Evolutionary conservation across 2,797 vertebrate genomes (phyloP).

Genomic region (Clamator glandarius): DNA sequence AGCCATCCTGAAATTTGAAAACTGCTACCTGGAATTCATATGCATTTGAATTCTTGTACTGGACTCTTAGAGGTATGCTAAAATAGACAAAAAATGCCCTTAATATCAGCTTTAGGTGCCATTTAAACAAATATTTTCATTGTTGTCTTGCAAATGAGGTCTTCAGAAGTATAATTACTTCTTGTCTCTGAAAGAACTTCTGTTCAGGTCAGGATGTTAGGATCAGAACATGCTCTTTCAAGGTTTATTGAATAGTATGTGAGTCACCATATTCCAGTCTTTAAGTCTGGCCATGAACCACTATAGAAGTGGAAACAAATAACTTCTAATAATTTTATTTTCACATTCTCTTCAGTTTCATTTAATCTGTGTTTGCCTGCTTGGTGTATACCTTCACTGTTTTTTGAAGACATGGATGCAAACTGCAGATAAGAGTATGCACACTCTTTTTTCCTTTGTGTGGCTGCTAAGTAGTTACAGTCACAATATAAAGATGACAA

Average conservation of each 20-base stretch:
- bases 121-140: constrained; percentile 9
- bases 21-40: not conserved
- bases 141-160: not conserved
- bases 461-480: not conserved
- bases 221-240: not conserved
- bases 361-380: not conserved
- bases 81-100: not conserved
- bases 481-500: not conserved
- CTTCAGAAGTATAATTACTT: not conserved
- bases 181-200: constrained; percentile 25
- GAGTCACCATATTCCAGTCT: not conserved
- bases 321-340: not conserved
- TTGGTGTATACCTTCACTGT: not conserved
- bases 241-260: not conserved
- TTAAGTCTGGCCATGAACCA: not conserved
- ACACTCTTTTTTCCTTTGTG: not conserved
- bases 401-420: not conserved
- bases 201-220: not conserved
- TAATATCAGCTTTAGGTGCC: not conserved
- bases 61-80: not conserved
- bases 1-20: not conserved
- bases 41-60: not conserved
- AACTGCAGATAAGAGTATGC: not conserved
- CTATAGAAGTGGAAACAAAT: constrained; percentile 7
- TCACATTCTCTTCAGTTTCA: not conserved